Evolutionary conservation across 1,140 invertebrate genomes (phyloP).

Genomic region (Sitobion miscanthi): DNA sequence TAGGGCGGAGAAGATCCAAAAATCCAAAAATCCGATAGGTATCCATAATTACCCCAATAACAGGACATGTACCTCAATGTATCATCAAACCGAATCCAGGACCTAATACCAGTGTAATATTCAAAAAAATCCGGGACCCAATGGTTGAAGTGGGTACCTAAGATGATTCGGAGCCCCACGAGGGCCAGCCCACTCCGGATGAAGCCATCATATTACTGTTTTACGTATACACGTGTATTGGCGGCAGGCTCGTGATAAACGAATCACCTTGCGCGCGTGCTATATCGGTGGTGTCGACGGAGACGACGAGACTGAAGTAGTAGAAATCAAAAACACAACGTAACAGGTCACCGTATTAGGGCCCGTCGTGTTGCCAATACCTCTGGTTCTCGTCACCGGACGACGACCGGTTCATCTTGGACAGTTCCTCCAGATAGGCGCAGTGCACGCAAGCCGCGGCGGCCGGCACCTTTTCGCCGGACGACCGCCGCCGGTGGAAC

Average conservation of each 20-base stretch:
- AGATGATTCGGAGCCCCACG: too few relatives aligned
- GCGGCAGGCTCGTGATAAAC: background rate
- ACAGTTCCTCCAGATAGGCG: constrained; percentile 65
- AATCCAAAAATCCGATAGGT: too few relatives aligned
- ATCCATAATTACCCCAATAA: too few relatives aligned
- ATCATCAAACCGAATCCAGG: too few relatives aligned
- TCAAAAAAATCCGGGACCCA: too few relatives aligned
- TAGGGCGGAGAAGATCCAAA: too few relatives aligned
- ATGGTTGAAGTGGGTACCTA: too few relatives aligned
- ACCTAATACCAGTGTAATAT: too few relatives aligned
- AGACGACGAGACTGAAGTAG: background rate
- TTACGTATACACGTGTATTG: background rate
- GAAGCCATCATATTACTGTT: background rate
- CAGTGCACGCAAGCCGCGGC: constrained; percentile 69
- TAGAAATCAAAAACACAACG: background rate
- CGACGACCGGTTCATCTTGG: constrained; percentile 59
- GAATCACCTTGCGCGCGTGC: constrained; percentile 56
- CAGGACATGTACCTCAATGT: too few relatives aligned
- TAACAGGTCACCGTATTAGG: background rate
- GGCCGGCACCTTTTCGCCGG: constrained; percentile 69
- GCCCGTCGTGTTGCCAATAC: background rate
- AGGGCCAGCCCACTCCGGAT: too few relatives aligned
- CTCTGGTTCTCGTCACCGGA: constrained; percentile 59
- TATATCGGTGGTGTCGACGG: constrained; percentile 59
- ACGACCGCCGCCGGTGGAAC: constrained; percentile 70